phyloP scores from a whole-genome alignment of 2,888 invertebrate species.

The Hirtodrosophila histrioides region DNA sequence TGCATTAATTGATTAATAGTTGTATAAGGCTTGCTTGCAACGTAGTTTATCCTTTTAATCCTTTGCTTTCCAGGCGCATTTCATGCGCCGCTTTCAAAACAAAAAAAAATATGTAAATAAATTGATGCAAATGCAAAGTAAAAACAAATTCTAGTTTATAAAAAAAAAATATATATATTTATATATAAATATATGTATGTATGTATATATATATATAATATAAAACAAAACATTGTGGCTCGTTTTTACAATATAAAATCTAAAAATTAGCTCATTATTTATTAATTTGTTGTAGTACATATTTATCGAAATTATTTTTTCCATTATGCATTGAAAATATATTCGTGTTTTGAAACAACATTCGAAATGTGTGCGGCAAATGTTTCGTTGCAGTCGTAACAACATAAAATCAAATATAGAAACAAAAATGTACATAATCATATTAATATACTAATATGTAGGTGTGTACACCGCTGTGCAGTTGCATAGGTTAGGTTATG shows the following conservation, averaged over 20 bases:
- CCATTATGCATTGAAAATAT: conserved; percentile 5
- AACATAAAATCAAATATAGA: too few species aligned
- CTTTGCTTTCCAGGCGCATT: conserved; percentile 55
- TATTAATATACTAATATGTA: too few species aligned
- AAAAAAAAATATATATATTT: conserved; percentile 23
- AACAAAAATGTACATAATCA: too few species aligned
- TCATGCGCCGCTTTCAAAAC: conserved; percentile 57
- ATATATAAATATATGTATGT: conserved; percentile 17
- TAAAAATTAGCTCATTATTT: conserved; percentile 50
- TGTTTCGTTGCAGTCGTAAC: too few species aligned
- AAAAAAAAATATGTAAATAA: conserved; percentile 20
- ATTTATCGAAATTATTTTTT: too few species aligned
- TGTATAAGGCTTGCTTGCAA: conserved; percentile 66
- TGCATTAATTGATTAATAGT: conserved; percentile 61
- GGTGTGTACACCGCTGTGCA: too few species aligned
- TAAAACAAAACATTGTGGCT: conserved; percentile 34
- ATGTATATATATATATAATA: conserved; percentile 47
- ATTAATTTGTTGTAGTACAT: conserved; percentile 2
- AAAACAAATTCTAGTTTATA: conserved; percentile 31
- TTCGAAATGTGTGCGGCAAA: too few species aligned
- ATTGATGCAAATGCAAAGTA: conserved; percentile 31
- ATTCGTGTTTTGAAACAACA: too few species aligned
- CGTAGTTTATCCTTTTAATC: conserved; percentile 45
- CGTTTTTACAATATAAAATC: conserved; percentile 41
- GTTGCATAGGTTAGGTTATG: too few species aligned